Base-by-base conservation (phyloP, 1,140 invertebrate genomes). In the Uloborus diversus region DNA sequence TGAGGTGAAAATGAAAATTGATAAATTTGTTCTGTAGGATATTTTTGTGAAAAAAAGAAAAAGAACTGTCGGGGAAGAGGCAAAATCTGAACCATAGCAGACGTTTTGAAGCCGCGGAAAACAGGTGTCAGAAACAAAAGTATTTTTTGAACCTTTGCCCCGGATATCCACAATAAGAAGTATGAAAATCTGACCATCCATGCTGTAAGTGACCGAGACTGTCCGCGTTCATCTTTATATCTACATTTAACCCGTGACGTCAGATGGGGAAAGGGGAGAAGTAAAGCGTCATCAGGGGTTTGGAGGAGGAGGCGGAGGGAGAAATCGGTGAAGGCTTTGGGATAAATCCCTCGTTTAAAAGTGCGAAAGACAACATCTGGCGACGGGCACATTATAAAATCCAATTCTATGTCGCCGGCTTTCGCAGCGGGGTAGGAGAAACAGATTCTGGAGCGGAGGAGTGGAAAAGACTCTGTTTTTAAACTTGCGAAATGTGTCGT, bases 401-500 rank as follows among this genome's bases (percentile, higher is more conserved):
- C 73, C 73, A 78, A 78, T 78, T 66, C 73, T 49, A 11, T 32
- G 57, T 62, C 53, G 69, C 56, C 37, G 69, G 30, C 69, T 59
- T 71, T 47, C 30, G 28, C 28, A 56, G n/a, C 53, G 49, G 27
- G 25, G 33, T 17, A 37, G 59, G 32, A 33, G 59, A 23, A 28
- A 30, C 23, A 17, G 25, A 53, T 35, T 42, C 33, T 35, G 35
- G 42, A 64, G 35, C 30, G 27, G 37, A 32, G n/a, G 64, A 5
- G 32, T 47, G 25, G 28, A 56, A 30, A 49, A 28, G 57, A 35
- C 33, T 27, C 30, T 49, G 42, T 78, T 78, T 78, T 78, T 78
- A 78, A 78, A 78, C 73, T 78, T 78, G 73, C 73, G 73, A 78
- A 78, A 78, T 78, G 61, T 78, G 62, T 65, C 71, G 71, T 35